A percentile compares a stretch with the other conserved stretches of the same genome.
phyloP scores from a whole-genome alignment of 2,113 vertebrate species.

The Craseonycteris thonglongyai region DNA sequence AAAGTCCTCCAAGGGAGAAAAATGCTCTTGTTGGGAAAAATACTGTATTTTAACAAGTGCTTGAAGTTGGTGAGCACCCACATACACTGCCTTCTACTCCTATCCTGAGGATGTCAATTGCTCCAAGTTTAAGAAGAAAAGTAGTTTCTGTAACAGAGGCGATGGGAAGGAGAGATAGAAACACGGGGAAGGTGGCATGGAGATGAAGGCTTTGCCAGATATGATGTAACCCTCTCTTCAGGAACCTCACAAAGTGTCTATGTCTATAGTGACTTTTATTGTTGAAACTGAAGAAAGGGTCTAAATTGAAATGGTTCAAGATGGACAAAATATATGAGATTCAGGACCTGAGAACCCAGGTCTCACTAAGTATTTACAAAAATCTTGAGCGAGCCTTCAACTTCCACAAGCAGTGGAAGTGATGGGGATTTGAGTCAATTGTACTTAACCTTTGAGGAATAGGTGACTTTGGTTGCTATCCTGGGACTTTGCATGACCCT shows the following conservation, averaged over 20 bases:
- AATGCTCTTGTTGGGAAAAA: not conserved
- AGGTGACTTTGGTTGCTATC: not conserved
- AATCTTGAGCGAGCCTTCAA: not conserved
- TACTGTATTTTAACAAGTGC: not conserved
- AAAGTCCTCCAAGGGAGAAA: not conserved
- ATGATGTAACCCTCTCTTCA: not conserved
- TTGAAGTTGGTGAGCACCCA: not conserved
- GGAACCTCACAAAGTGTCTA: not conserved
- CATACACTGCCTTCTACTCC: not conserved
- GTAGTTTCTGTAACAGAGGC: not conserved
- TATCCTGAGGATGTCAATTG: not conserved
- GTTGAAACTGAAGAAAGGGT: not conserved
- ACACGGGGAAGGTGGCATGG: not conserved
- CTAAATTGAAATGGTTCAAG: not conserved
- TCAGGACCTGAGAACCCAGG: not conserved
- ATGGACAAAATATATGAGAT: not conserved
- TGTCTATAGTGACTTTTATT: not conserved
- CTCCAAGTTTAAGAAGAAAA: not conserved
- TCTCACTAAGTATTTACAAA: not conserved
- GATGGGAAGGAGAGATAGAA: not conserved
- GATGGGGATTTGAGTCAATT: not conserved
- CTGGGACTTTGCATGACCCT: not conserved
- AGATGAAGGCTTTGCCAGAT: not conserved
- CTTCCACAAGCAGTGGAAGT: not conserved
- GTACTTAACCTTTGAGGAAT: not conserved